A percentile compares a stretch with the other conserved stretches of the same genome.
These are phyloP conservation scores for Montifringilla adamsi DNA, from an alignment of 2,113 vertebrate genomes.

Conservation along the genomic window DNA sequence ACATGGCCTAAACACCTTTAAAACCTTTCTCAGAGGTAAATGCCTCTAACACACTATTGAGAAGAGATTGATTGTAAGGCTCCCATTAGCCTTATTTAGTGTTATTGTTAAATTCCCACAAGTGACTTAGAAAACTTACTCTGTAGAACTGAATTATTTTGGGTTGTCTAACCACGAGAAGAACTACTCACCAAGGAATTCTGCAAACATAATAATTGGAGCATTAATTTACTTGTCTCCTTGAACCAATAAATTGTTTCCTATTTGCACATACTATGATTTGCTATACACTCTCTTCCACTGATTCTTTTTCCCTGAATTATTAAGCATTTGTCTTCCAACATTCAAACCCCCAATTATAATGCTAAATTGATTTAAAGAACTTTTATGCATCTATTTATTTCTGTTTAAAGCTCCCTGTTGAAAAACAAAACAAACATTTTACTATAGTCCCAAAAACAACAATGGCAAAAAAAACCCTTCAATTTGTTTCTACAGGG, in stretches of 20 bases:
- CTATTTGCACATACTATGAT: slow-evolving; percentile 4
- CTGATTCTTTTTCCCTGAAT: not conserved
- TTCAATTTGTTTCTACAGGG: not conserved
- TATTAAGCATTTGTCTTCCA: slow-evolving; percentile 42
- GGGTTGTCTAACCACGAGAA: slow-evolving; percentile 19
- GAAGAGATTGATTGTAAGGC: not conserved
- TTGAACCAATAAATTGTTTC: slow-evolving; percentile 37
- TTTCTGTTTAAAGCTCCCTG: slow-evolving; percentile 9
- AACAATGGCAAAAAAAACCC: not conserved
- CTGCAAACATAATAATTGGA: slow-evolving; percentile 44
- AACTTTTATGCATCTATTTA: not conserved
- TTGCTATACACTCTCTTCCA: not conserved
- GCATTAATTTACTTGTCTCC: slow-evolving; percentile 39
- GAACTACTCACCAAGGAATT: slow-evolving; percentile 41
- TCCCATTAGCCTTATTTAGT: not conserved
- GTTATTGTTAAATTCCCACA: not conserved
- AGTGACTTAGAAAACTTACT: not conserved
- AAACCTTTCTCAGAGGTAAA: not conserved
- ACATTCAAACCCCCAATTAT: slow-evolving; percentile 19
- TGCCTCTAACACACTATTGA: not conserved
- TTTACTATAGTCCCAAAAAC: not conserved
- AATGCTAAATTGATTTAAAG: slow-evolving; percentile 25
- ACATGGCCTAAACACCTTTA: not conserved
- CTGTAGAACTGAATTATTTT: slow-evolving; percentile 25
- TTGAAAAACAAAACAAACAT: slow-evolving; percentile 1